Percentiles rank a stretch among this genome's conserved stretches.
phyloP scores from a whole-genome alignment of 2,888 invertebrate species.

The Cephalotes varians region DNA sequence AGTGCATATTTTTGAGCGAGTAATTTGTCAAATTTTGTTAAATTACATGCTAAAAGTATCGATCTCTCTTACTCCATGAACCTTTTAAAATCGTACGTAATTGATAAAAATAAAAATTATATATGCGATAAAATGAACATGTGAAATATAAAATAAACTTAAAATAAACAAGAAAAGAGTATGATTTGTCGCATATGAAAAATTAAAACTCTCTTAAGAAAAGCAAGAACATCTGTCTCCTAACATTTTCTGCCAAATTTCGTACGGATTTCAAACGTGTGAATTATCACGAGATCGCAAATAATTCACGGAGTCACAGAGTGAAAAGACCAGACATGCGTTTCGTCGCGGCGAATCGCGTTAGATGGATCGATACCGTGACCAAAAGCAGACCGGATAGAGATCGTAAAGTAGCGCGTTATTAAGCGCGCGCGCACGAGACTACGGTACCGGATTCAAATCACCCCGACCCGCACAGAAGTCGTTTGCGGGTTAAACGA shows the following conservation, averaged over 20 bases:
- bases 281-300: constrained; percentile 21
- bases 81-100: not conserved
- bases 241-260: constrained; percentile 2
- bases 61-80: not conserved
- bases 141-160: constrained; percentile 1
- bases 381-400: constrained; percentile 51
- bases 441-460: constrained; percentile 37
- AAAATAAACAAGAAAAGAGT: not conserved
- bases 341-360: constrained; percentile 32
- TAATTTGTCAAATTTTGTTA: not conserved
- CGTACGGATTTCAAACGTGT: constrained; percentile 18
- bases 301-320: constrained; percentile 23
- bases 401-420: constrained; percentile 45
- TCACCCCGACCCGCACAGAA: constrained; percentile 41
- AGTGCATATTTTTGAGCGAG: not conserved
- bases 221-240: not conserved
- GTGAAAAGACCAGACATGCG: constrained; percentile 10
- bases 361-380: constrained; percentile 42
- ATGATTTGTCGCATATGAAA: not conserved
- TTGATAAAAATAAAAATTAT: not conserved
- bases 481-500: constrained; percentile 55
- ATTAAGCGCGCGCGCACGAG: constrained; percentile 24
- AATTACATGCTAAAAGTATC: not conserved
- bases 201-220: not conserved
- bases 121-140: not conserved